Percentiles rank a stretch among this genome's conserved stretches.
Conservation (phyloP, 2,113 vertebrate genomes). For the Lates calcarifer region DNA sequence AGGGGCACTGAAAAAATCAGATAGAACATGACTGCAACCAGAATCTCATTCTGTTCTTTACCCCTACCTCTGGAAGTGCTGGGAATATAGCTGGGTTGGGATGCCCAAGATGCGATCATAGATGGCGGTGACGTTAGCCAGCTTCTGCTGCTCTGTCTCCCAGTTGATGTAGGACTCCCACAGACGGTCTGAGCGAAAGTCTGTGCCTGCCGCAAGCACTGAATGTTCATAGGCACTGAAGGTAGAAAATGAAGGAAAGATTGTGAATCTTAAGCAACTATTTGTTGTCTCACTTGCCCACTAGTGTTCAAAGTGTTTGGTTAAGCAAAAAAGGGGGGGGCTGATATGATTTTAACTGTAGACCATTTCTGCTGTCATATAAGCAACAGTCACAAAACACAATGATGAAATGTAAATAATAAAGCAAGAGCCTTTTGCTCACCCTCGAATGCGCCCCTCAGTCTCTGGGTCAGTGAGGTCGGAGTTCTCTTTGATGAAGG, state of each 20-base stretch:
- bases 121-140: conserved; percentile 93
- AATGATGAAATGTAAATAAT: background rate
- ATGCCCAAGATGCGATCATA: conserved; percentile 97
- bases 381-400: background rate
- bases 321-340: too few relatives aligned
- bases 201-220: conserved; percentile 95
- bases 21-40: background rate
- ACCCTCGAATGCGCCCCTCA: conserved; percentile 92
- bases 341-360: too few relatives aligned
- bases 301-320: background rate
- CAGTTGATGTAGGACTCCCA: conserved; percentile 97
- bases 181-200: conserved; percentile 97
- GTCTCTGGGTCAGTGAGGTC: conserved; percentile 91
- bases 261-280: background rate
- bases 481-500: conserved; percentile 96
- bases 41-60: background rate
- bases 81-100: conserved; percentile 96
- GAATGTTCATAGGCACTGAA: conserved; percentile 94
- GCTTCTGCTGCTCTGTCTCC: conserved; percentile 93
- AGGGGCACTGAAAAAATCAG: background rate
- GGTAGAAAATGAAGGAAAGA: background rate
- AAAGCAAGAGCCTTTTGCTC: conserved; percentile 70
- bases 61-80: conserved; percentile 95
- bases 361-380: background rate
- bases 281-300: background rate